Base-by-base conservation (phyloP, 2,797 vertebrate species). In the Ctenopoma multispine region DNA sequence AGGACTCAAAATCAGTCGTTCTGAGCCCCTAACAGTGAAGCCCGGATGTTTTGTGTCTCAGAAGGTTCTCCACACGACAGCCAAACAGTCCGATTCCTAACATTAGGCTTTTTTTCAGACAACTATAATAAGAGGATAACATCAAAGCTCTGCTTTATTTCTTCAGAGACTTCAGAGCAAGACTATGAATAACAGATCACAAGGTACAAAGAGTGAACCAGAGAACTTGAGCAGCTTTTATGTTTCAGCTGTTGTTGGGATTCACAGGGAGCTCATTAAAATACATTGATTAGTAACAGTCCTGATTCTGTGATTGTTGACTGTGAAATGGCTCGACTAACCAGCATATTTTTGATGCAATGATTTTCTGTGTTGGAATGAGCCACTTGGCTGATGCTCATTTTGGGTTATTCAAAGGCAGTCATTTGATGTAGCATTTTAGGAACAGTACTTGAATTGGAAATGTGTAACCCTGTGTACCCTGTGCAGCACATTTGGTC, bases 171-270 rank as follows among this genome's bases (percentile, higher is more conserved):
- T 85, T 87, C 85, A 83, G 82, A 90, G 88, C 72, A 59, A 76
- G 75, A 81, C 85, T 81, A 74, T 90, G 90, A 93, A 92, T 91
- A 91, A 90, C 89, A 86, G 80, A 93, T 91, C 87, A 91, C 79
- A 90, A 86, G 83, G 87, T 89, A 89, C 85, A 89, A 86, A 87
- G 89, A 86, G 67, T 79, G 82, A 88, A 89, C 83, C 72, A 82
- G 73, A 89, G 81, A 90, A 87, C 80, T 84, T 82, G 73, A 83
- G 88, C 79, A 57, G 83, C 84, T 88, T 90, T 90, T 83, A 87
- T 84, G 82, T 89, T 87, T 87, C 84, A 77, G 76, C 79, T 82
- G 84, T 86, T 85, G 83, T 90, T 80, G 58, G 85, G 83, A 89
- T 87, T 91, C 88, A 74, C 79, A 56, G 68, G 63, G 80, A 84